Conservation (phyloP, 2,113 vertebrate species). For the Ptyas mucosa region DNA sequence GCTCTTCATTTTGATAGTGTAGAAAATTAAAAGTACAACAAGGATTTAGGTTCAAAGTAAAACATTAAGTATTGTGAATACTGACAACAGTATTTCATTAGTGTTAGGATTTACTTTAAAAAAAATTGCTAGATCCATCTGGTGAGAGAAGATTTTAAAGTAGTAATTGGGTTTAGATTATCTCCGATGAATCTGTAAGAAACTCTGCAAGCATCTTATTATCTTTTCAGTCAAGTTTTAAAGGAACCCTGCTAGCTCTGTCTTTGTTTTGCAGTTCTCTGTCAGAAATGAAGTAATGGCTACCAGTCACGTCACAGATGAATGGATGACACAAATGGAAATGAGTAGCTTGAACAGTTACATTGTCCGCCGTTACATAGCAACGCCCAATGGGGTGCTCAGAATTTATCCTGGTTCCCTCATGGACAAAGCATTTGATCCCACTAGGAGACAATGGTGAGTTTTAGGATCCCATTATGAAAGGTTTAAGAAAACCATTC, state of each 20-base stretch:
- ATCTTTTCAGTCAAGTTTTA: slow-evolving; percentile 65
- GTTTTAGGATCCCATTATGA: slow-evolving; percentile 66
- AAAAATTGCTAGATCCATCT: slow-evolving; percentile 35
- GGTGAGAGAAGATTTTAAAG: slow-evolving; percentile 58
- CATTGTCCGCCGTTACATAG: slow-evolving; percentile 99
- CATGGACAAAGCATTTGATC: slow-evolving; percentile 99
- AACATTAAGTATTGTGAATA: slow-evolving; percentile 6
- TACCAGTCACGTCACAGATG: slow-evolving; percentile 98
- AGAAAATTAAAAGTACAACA: background rate
- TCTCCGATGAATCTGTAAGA: slow-evolving; percentile 50
- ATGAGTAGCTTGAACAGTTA: slow-evolving; percentile 98
- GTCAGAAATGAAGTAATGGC: slow-evolving; percentile 99
- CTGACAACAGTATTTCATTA: slow-evolving; percentile 1
- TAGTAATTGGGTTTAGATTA: slow-evolving; percentile 64
- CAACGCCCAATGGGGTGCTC: slow-evolving; percentile 99
- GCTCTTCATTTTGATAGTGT: background rate
- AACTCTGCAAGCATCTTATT: slow-evolving; percentile 61
- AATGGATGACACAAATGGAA: slow-evolving; percentile 99
- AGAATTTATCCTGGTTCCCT: slow-evolving; percentile 98
- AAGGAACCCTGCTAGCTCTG: slow-evolving; percentile 68
- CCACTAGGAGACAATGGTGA: slow-evolving; percentile 98
- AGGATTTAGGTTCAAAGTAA: background rate
- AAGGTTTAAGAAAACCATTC: slow-evolving; percentile 43
- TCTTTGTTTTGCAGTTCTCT: slow-evolving; percentile 87
- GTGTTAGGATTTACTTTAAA: slow-evolving; percentile 27